phyloP scores from a whole-genome alignment of 1,140 invertebrate genomes.

The Cotesia chilonis region DNA sequence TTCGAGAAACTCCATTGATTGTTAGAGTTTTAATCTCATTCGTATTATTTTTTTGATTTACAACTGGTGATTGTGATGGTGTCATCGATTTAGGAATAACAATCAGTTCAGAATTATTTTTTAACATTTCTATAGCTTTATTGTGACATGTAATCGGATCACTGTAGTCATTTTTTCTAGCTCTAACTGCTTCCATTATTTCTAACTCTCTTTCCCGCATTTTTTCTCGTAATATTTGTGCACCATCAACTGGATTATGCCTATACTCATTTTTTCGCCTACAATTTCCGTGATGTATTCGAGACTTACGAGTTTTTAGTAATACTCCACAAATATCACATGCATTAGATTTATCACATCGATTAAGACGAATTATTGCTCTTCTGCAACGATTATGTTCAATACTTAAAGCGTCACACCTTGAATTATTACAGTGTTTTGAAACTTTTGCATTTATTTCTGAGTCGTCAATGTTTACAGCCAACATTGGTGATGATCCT shows the following conservation, averaged over 20 bases:
- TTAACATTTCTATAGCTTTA: constrained; percentile 52
- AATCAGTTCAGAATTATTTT: constrained; percentile 58
- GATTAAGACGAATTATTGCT: constrained; percentile 49
- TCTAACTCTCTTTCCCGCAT: constrained; percentile 60
- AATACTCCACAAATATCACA: constrained; percentile 58
- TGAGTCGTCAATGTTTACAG: constrained; percentile 50
- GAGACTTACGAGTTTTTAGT: constrained; percentile 51
- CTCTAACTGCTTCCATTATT: constrained; percentile 48
- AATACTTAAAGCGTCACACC: constrained; percentile 59
- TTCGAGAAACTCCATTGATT: no score
- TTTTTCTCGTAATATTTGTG: constrained; percentile 52
- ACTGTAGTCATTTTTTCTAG: constrained; percentile 51
- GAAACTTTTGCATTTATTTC: constrained; percentile 55
- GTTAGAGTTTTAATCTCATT: background rate
- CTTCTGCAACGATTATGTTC: constrained; percentile 59
- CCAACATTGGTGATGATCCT: constrained; percentile 51
- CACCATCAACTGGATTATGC: constrained; percentile 51
- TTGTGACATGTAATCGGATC: constrained; percentile 50
- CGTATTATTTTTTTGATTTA: constrained; percentile 24
- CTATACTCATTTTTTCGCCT: constrained; percentile 53
- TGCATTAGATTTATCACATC: constrained; percentile 44
- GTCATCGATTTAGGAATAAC: constrained; percentile 55
- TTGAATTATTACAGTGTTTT: constrained; percentile 53
- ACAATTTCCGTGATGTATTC: constrained; percentile 55
- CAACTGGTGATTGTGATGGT: constrained; percentile 25